A percentile compares a stretch with the other conserved stretches of the same genome.
Conservation (phyloP, 2,113 vertebrate genomes). For the Caracal caracal region DNA sequence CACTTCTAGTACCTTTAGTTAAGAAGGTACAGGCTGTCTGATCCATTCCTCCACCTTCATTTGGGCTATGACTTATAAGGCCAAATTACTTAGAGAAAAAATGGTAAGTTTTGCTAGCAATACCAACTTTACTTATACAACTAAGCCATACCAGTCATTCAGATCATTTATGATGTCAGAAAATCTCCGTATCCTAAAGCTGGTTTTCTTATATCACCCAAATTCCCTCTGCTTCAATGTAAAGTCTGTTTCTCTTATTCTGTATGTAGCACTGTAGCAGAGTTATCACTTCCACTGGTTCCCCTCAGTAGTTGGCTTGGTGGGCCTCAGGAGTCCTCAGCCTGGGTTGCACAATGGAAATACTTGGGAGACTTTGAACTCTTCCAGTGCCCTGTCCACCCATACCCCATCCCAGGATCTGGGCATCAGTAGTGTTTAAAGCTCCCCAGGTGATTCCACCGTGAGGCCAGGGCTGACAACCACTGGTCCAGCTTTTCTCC, state of each 20-base stretch:
- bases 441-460: not conserved
- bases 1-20: not conserved
- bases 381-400: not conserved
- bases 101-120: not conserved
- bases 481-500: not conserved
- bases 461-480: not conserved
- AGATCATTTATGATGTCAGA: not conserved
- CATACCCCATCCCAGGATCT: not conserved
- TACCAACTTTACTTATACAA: not conserved
- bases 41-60: not conserved
- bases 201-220: not conserved
- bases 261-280: not conserved
- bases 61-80: not conserved
- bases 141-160: not conserved
- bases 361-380: not conserved
- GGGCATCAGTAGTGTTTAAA: not conserved
- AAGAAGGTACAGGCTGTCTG: not conserved
- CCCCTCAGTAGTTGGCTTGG: not conserved
- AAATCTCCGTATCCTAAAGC: not conserved
- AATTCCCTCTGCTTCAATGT: not conserved
- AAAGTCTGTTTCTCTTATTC: not conserved
- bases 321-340: not conserved
- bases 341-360: not conserved
- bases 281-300: not conserved
- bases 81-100: conserved; percentile 11